phyloP scores from a whole-genome alignment of 2,797 vertebrate genomes.

The Cossypha heuglini region DNA sequence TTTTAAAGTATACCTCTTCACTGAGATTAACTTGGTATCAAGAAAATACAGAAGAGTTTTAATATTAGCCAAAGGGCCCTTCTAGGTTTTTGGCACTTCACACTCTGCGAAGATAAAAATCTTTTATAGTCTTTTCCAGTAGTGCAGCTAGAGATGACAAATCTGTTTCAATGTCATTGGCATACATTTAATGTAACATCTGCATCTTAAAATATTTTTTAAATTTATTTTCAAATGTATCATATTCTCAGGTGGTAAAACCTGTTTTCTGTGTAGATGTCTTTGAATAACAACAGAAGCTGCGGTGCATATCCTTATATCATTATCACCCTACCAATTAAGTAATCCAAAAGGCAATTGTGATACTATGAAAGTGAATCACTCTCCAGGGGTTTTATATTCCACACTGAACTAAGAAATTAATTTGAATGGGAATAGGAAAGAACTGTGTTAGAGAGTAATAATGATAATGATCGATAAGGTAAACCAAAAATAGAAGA shows the following conservation, averaged over 20 bases:
- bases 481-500: not conserved
- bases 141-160: not conserved
- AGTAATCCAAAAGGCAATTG: not conserved
- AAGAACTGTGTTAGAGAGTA: not conserved
- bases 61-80: not conserved
- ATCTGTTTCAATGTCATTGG: not conserved
- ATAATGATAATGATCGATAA: not conserved
- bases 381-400: not conserved
- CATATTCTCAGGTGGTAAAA: not conserved
- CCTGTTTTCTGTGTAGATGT: not conserved
- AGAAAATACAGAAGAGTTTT: not conserved
- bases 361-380: not conserved
- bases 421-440: not conserved
- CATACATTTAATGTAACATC: not conserved
- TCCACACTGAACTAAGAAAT: not conserved
- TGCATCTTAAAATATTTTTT: not conserved
- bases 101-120: not conserved
- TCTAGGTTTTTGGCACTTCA: not conserved
- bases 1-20: not conserved
- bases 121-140: not conserved
- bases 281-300: not conserved
- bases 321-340: not conserved
- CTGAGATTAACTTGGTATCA: not conserved
- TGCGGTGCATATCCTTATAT: not conserved
- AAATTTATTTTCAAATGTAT: not conserved